These are phyloP conservation scores for Nanorana parkeri DNA, from an alignment of 2,113 vertebrate genomes.

Conservation along the genomic window DNA sequence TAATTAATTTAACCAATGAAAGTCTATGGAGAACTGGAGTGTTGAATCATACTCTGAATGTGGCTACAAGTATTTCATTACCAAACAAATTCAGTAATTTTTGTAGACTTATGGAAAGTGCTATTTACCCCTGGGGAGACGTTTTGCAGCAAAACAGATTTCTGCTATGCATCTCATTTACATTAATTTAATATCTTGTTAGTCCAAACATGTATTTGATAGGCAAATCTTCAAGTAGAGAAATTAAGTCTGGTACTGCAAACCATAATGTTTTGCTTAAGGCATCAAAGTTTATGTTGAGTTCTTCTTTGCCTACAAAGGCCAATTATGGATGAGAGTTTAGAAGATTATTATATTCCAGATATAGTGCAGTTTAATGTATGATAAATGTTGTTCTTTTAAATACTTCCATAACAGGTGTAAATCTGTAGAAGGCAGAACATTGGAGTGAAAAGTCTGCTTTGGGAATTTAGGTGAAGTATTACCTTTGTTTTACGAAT, in stretches of 20 bases:
- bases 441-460: too few species aligned
- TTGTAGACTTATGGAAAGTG: conserved; percentile 71
- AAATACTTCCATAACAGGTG: not conserved
- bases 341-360: conserved; percentile 7
- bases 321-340: not conserved
- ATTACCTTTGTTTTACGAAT: too few species aligned
- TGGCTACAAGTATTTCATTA: conserved; percentile 73
- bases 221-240: conserved; percentile 54
- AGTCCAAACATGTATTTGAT: conserved; percentile 55
- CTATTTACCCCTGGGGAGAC: conserved; percentile 72
- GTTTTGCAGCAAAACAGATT: conserved; percentile 66
- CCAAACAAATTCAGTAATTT: conserved; percentile 72
- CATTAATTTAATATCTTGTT: conserved; percentile 67
- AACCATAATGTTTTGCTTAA: conserved; percentile 47
- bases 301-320: conserved; percentile 56
- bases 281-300: conserved; percentile 54
- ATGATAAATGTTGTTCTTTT: conserved; percentile 1
- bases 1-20: conserved; percentile 72
- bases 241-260: conserved; percentile 56
- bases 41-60: conserved; percentile 72
- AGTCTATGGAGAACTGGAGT: conserved; percentile 70
- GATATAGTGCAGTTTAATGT: not conserved
- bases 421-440: too few species aligned
- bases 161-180: conserved; percentile 70
- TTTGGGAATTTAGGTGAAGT: too few species aligned